phyloP scores from a whole-genome alignment of 1,140 invertebrate genomes.

The Tetranychus cinnabarinus region DNA sequence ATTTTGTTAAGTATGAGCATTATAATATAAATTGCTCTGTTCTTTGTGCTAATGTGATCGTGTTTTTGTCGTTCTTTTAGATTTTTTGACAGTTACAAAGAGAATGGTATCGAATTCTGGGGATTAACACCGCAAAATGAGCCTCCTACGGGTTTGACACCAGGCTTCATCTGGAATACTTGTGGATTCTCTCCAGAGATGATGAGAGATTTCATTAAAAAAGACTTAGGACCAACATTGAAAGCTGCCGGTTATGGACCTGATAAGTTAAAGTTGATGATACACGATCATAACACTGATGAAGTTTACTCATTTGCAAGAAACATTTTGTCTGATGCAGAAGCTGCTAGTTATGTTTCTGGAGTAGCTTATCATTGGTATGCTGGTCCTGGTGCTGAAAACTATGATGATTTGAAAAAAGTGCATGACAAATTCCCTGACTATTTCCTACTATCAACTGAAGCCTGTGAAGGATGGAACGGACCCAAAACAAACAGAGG shows the following conservation, averaged over 20 bases:
- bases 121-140: constrained; percentile 36
- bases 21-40: too few species aligned
- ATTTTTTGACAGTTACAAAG: constrained; percentile 33
- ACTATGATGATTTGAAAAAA: constrained; percentile 18
- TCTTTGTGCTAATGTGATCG: too few species aligned
- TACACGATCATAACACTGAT: neutral
- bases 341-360: constrained; percentile 2
- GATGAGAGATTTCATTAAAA: too few species aligned
- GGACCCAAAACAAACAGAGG: too few species aligned
- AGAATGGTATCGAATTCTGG: constrained; percentile 30
- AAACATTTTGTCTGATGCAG: constrained; percentile 2
- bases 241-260: too few species aligned
- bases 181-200: neutral
- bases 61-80: constrained; percentile 15
- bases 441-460: constrained; percentile 37
- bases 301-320: neutral
- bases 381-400: neutral
- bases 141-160: constrained; percentile 16
- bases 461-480: constrained; percentile 22
- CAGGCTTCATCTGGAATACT: neutral
- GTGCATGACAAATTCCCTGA: constrained; percentile 28
- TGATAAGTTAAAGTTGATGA: neutral
- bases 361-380: constrained; percentile 42
- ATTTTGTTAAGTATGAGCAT: constrained; percentile 25
- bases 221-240: too few species aligned